Evolutionary conservation across 2,797 vertebrate genomes (phyloP).

Genomic region (Lateolabrax maculatus): DNA sequence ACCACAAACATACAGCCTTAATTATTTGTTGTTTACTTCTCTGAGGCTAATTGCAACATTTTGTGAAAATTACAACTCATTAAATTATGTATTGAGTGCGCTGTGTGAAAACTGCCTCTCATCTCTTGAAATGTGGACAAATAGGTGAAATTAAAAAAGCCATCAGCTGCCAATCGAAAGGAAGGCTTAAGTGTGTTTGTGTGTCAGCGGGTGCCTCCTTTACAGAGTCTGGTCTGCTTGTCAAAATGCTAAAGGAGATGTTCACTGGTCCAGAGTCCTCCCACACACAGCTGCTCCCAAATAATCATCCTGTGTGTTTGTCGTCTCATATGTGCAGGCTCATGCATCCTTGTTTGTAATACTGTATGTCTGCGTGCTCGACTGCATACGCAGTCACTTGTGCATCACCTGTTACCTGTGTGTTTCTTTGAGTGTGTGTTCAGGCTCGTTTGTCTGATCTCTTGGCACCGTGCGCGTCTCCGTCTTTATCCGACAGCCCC

Average conservation of each 20-base stretch:
- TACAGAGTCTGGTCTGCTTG: slow-evolving; percentile 55
- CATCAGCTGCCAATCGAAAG: slow-evolving; percentile 16
- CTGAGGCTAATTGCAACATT: background rate
- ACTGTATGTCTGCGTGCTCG: slow-evolving; percentile 16
- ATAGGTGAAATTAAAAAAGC: slow-evolving; percentile 4
- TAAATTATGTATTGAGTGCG: background rate
- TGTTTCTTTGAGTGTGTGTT: slow-evolving; percentile 12
- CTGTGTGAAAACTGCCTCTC: slow-evolving; percentile 10
- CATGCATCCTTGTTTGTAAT: slow-evolving; percentile 31
- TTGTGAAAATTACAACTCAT: background rate
- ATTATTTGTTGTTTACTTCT: background rate
- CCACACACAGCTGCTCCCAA: slow-evolving; percentile 80
- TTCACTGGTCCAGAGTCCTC: slow-evolving; percentile 71
- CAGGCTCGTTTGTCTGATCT: slow-evolving; percentile 41
- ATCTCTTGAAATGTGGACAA: background rate
- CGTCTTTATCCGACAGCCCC: slow-evolving; percentile 44
- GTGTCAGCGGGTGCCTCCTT: slow-evolving; percentile 51
- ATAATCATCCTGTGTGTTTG: slow-evolving; percentile 47
- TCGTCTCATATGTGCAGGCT: slow-evolving; percentile 39
- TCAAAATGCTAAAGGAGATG: slow-evolving; percentile 64
- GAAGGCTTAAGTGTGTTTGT: slow-evolving; percentile 50
- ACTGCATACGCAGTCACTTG: slow-evolving; percentile 31
- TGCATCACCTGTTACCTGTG: slow-evolving; percentile 26
- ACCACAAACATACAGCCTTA: background rate
- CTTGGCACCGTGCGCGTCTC: slow-evolving; percentile 5